phyloP scores from a whole-genome alignment of 2,888 invertebrate genomes.

The Embidobia sp. region DNA sequence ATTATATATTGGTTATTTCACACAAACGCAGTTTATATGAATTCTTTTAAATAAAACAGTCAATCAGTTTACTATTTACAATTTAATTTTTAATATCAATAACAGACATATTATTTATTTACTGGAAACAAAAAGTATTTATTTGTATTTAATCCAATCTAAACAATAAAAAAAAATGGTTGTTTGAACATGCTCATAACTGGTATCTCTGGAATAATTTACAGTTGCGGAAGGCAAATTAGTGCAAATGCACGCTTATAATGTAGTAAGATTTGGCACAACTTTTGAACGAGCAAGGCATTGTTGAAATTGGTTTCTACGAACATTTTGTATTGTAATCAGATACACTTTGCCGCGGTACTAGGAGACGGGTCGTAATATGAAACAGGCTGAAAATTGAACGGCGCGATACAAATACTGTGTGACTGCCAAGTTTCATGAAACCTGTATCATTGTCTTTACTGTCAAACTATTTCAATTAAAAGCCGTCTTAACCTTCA shows the following conservation, averaged over 20 bases:
- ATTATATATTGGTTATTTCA: no score
- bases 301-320: constrained; percentile 49
- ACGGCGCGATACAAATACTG: constrained; percentile 28
- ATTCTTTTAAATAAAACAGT: no score
- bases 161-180: no score
- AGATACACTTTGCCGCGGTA: constrained; percentile 31
- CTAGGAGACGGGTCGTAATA: constrained; percentile 18
- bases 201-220: no score
- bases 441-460: constrained; percentile 20
- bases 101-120: no score
- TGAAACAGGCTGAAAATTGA: constrained; percentile 22
- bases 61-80: no score
- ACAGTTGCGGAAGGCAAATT: constrained; percentile 26
- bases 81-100: no score
- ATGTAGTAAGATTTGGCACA: constrained; percentile 37
- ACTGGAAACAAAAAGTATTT: no score
- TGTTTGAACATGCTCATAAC: no score
- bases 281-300: no score
- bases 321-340: constrained; percentile 48
- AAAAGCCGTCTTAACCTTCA: constrained; percentile 13
- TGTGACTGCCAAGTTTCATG: constrained; percentile 23
- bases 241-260: constrained; percentile 2
- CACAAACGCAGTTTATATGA: no score
- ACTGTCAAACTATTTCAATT: constrained; percentile 26
- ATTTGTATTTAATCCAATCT: no score